Evolutionary conservation across 1,140 invertebrate genomes (phyloP), one percentile per base, ranked within the genome.

Genomic region (Eubasilissa regina): DNA sequence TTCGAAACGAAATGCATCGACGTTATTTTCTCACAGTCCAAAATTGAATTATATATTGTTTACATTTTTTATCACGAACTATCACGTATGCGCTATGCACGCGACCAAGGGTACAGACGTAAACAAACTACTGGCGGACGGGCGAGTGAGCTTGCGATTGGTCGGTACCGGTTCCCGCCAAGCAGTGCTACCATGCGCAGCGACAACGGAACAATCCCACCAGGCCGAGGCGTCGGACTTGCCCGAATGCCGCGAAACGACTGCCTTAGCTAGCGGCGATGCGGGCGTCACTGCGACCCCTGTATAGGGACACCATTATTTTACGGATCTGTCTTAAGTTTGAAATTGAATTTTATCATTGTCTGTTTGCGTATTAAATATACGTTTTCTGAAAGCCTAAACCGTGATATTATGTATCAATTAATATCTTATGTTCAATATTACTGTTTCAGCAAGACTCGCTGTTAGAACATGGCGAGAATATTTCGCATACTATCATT

Each of bases 181-280:
- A 68, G 64, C 64, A 48, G 64, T 68, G 43, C 44, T 68, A 19
- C 64, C 64, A 68, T 17, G 64, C 64, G 64, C 64, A 68, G 64
- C 19, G 58, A 62, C 13, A 64, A 45, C 11, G 15, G 64, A 19
- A 68, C n/a, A 47, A 47, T 47, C 64, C 17, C n/a, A 10, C 21
- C 44, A 68, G n/a, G 44, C 13, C 15, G 35, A 9, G 15, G 44
- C 64, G 64, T 68, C 64, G 64, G 44, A 47, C 64, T 68, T n/a
- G 64, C 15, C 43, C 44, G 64, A 45, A 45, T 68, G 64, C 64
- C 64, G 44, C 43, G n/a, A 68, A 17, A 11, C 44, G 64, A 68
- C 64, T 68, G 64, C 7, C 64, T 15, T 58, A 21, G 17, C 17
- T 15, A 15, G 55, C 55, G 53, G 55, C 21, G 55, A 15, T n/a